Percentiles rank a stretch among this genome's conserved stretches.
These are phyloP conservation scores for Apostichopus californicus DNA, from an alignment of 35 echinoderm and acorn worm genomes.

Conservation along the genomic window DNA sequence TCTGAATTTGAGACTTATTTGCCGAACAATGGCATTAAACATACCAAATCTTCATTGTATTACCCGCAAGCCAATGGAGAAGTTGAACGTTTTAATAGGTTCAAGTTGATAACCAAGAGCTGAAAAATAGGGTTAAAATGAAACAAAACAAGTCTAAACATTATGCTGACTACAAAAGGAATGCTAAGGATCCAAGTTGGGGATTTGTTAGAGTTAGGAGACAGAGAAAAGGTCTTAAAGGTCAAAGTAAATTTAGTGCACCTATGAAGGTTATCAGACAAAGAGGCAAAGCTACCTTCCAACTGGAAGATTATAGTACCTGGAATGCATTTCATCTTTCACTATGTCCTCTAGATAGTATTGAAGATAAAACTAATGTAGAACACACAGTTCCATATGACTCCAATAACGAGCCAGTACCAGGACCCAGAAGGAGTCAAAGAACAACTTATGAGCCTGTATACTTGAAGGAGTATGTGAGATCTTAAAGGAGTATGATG, in stretches of 20 bases:
- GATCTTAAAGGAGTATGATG: background rate
- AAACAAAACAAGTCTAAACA: conserved; percentile 32
- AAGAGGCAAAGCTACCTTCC: conserved; percentile 51
- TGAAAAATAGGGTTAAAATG: background rate
- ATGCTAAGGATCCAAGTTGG: background rate
- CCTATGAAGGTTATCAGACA: conserved; percentile 12
- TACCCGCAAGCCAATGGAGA: conserved; percentile 70
- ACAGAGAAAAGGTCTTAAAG: conserved; percentile 22
- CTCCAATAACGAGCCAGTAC: background rate
- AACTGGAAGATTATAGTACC: conserved; percentile 19
- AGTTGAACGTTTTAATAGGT: conserved; percentile 47
- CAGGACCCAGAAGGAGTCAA: background rate
- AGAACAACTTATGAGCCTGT: background rate
- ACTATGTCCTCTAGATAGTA: background rate
- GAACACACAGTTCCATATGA: background rate
- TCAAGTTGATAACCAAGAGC: background rate
- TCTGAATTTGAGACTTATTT: conserved; percentile 63
- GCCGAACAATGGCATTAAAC: conserved; percentile 48
- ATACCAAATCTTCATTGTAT: conserved; percentile 61
- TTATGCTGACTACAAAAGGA: conserved; percentile 21
- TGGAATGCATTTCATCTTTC: conserved; percentile 44
- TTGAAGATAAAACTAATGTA: background rate
- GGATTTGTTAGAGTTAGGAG: conserved; percentile 11
- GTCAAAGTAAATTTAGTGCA: conserved; percentile 29
- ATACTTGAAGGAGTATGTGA: conserved; percentile 31